A percentile compares a stretch with the other conserved stretches of the same genome.
These are phyloP conservation scores for Pteria penguin DNA, from an alignment of 2,888 invertebrate genomes.

Conservation along the genomic window DNA sequence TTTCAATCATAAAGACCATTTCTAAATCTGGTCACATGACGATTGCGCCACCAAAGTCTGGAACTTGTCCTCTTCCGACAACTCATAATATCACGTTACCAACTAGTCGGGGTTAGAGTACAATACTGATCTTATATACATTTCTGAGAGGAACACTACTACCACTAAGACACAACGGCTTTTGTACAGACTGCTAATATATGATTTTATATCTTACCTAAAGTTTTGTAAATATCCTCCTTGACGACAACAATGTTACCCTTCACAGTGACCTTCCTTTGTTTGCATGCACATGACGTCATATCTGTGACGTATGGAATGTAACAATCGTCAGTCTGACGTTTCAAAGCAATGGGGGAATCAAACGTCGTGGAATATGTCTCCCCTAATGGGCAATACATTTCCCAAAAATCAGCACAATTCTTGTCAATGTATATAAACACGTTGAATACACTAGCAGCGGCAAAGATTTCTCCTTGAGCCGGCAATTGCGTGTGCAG, in stretches of 20 bases:
- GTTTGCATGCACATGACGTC: background rate
- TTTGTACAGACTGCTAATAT: too few relatives aligned
- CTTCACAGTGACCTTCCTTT: slow-evolving; percentile 6
- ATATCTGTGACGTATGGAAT: background rate
- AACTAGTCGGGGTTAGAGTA: too few relatives aligned
- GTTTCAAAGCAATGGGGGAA: background rate
- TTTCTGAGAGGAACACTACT: too few relatives aligned
- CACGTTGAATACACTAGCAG: slow-evolving; percentile 17
- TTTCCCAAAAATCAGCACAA: background rate
- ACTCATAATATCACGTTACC: too few relatives aligned
- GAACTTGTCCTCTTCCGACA: too few relatives aligned
- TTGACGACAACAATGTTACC: slow-evolving; percentile 10
- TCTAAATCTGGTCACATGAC: too few relatives aligned
- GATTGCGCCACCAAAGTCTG: too few relatives aligned
- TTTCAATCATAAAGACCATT: too few relatives aligned
- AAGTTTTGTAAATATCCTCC: background rate
- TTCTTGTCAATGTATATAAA: background rate
- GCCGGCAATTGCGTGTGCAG: background rate
- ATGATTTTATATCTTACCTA: slow-evolving; percentile 9
- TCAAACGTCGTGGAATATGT: background rate
- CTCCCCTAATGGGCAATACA: background rate
- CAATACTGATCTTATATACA: too few relatives aligned
- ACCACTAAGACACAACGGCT: too few relatives aligned
- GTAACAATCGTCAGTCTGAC: background rate
- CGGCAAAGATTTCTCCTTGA: slow-evolving; percentile 12